phyloP scores from a whole-genome alignment of 1,140 invertebrate species.

The Macrostomum lignano region DNA sequence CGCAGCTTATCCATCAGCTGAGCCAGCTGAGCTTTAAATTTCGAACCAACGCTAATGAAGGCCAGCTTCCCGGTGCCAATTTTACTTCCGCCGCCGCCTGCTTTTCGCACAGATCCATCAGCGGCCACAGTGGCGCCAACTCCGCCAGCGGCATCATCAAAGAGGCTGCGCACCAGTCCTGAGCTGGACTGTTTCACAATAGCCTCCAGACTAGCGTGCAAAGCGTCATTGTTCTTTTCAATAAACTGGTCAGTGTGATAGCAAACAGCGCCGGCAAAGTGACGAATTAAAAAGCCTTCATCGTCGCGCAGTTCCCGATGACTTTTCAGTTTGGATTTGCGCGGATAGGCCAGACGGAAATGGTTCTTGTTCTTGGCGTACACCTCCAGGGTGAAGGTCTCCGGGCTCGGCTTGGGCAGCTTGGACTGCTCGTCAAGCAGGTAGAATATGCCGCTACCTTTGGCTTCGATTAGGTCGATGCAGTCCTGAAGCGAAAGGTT shows the following conservation, averaged over 20 bases:
- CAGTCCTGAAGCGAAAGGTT: no score
- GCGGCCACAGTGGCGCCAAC: no score
- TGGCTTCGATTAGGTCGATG: slow-evolving; percentile 73
- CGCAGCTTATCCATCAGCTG: slow-evolving; percentile 70
- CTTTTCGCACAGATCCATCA: no score
- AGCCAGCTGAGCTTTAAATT: slow-evolving; percentile 61
- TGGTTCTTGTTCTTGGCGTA: slow-evolving; percentile 49
- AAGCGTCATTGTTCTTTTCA: slow-evolving; percentile 86
- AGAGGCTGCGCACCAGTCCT: slow-evolving; percentile 43
- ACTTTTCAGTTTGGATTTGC: slow-evolving; percentile 60
- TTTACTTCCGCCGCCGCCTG: no score
- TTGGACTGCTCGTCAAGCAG: slow-evolving; percentile 83
- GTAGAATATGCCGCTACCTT: slow-evolving; percentile 58
- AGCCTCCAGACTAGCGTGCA: slow-evolving; percentile 68
- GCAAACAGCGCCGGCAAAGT: slow-evolving; percentile 88
- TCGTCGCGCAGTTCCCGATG: slow-evolving; percentile 71
- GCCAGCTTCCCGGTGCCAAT: slow-evolving; percentile 42
- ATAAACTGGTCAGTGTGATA: slow-evolving; percentile 68
- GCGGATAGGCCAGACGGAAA: slow-evolving; percentile 54
- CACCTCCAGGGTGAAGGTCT: slow-evolving; percentile 67
- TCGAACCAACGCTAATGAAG: slow-evolving; percentile 75
- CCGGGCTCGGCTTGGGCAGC: slow-evolving; percentile 56
- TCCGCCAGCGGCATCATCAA: no score
- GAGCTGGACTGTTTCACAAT: slow-evolving; percentile 56
- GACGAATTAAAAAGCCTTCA: slow-evolving; percentile 75